Base-by-base conservation (phyloP, 2,113 vertebrate species). In the Phaethornis superciliosus region DNA sequence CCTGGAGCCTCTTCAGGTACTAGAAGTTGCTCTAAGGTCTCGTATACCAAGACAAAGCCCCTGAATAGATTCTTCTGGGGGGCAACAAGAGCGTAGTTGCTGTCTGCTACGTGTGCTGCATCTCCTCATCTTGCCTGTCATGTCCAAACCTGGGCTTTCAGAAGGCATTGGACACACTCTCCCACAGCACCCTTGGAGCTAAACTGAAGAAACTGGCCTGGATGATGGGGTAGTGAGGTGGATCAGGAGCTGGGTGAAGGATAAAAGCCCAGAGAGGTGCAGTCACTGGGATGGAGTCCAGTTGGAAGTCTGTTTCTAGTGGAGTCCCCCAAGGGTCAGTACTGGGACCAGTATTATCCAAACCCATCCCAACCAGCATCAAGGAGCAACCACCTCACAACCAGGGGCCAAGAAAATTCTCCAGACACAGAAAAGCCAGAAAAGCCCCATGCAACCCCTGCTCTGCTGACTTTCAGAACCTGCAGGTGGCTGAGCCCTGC, bases 401-500 rank as follows among this genome's bases (percentile, higher is more conserved):
- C 28, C 46, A 74, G 51, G 15, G 16, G 15, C 8, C 60, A 49
- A 30, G 32, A 54, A 58, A 49, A 40, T 22, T 33, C 55, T 63
- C 15, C 78, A 78, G 27, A 19, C 78, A 12, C 0, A 1, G 42
- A n/a, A 33, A 44, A 42, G 18, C 27, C 4, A 4, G 64, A 71
- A 77, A 54, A 90, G 18, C n/a, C 49, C 22, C 23, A 5, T 1
- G 5, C 4, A 55, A 54, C 12, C 7, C 2, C 7, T 42, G 24
- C 33, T 65, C 24, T 54, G 18, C 6, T 74, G 65, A 26, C 32
- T 62, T 51, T 35, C 85, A 67, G 51, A 51, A 11, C 26, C 58
- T 30, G 22, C 27, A 27, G 24, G 1, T 0, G 1, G 2, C 27
- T 14, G 52, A 79, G n/a, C 1, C 0, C 15, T 37, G 59, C 4